Evolutionary conservation across 2,888 invertebrate species (phyloP), one percentile per base, ranked within the genome.

Genomic region (Chymomyza procnemis): DNA sequence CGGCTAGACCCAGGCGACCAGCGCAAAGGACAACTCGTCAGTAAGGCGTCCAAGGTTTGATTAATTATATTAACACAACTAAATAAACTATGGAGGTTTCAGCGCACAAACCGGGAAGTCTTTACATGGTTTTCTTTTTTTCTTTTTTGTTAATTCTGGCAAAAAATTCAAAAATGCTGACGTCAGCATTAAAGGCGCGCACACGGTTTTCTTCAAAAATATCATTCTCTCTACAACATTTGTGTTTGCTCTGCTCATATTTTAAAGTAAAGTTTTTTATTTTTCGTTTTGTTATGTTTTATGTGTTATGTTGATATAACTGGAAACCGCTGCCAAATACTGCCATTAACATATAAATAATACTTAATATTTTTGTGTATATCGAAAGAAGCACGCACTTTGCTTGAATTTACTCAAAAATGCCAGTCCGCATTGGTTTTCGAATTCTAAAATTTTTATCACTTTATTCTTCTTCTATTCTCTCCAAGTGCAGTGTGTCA

Each of bases 331-430:
- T 41, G 34, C 34, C 12, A 9, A 9, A 9, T 12, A 41, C 34
- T 41, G 34, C 26, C 26, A 26, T 26, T 6, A 26, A 41, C 12
- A 41, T 41, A 41, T 46, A 41, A 1, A 19, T 26, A 50, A n/a
- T n/a, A n/a, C n/a, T n/a, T 52, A 30, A 46, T 61, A 21, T 47
- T 34, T 41, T 41, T 41, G 34, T 41, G 34, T 14, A 9, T 50
- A 18, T 41, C 12, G 34, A 41, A 41, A 41, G n/a, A n/a, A 12
- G 6, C 50, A 50, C 75, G 74, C 65, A 75, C 76, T 73, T 76
- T 60, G 48, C 50, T 64, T 21, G 16, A n/a, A 16, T n/a, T 46
- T 54, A 48, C 52, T 52, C 52, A 48, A 18, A 21, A 18, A 18
- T 66, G 69, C 18, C 55, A 47, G 58, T 61, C 61, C 64, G 61